Percentiles rank a stretch among this genome's conserved stretches.
These are phyloP conservation scores for Liodrosophila aerea DNA, from an alignment of 2,888 invertebrate genomes.

Conservation along the genomic window DNA sequence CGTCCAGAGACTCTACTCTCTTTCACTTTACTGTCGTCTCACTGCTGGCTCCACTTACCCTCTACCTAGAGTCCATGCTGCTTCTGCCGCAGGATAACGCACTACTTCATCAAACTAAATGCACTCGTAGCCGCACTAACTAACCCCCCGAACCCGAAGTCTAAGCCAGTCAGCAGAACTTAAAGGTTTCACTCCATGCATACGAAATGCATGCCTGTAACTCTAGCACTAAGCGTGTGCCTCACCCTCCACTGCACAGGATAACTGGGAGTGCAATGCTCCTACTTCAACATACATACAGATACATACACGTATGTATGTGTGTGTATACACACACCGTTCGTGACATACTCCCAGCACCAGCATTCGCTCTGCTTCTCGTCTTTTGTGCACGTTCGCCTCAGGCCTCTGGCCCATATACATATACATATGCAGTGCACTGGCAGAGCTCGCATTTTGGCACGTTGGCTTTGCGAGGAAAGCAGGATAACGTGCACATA, in stretches of 20 bases:
- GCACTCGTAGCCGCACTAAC: slow-evolving; percentile 39
- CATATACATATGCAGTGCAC: slow-evolving; percentile 15
- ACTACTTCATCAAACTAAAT: slow-evolving; percentile 70
- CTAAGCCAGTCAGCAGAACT: slow-evolving; percentile 50
- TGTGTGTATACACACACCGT: slow-evolving; percentile 50
- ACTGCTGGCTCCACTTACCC: slow-evolving; percentile 11
- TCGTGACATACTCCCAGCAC: slow-evolving; percentile 78
- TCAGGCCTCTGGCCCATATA: slow-evolving; percentile 47
- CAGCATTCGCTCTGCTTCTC: slow-evolving; percentile 29
- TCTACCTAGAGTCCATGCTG: slow-evolving; percentile 1
- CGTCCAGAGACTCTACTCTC: too few relatives aligned
- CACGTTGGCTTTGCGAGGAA: slow-evolving; percentile 58
- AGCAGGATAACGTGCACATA: slow-evolving; percentile 59
- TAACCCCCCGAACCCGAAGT: slow-evolving; percentile 52
- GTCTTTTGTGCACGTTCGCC: slow-evolving; percentile 18
- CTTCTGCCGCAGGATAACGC: slow-evolving; percentile 43
- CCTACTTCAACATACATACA: slow-evolving; percentile 68
- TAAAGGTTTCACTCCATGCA: slow-evolving; percentile 73
- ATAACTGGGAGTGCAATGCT: slow-evolving; percentile 69
- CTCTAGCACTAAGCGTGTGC: slow-evolving; percentile 14
- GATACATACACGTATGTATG: slow-evolving; percentile 12
- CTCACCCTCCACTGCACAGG: slow-evolving; percentile 26
- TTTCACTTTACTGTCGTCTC: neutral
- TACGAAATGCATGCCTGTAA: slow-evolving; percentile 32
- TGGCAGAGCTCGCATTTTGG: slow-evolving; percentile 41